Conservation (phyloP, 2,888 invertebrate genomes). For the Drosophila merina region DNA sequence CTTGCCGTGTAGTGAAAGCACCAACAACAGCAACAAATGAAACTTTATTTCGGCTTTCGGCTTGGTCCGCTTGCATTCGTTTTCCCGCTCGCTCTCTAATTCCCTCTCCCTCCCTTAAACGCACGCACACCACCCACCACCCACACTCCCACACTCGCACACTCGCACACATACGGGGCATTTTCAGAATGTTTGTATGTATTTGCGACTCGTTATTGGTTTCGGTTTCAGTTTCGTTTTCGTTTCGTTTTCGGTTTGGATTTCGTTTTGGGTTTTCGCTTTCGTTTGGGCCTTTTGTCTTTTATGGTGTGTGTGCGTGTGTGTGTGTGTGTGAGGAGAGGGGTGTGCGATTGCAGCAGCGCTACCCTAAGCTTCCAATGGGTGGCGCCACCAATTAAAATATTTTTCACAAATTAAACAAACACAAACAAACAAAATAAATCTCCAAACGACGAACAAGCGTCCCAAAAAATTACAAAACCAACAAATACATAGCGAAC, state of each 20-base stretch:
- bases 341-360: not conserved
- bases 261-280: constrained; percentile 45
- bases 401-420: constrained; percentile 41
- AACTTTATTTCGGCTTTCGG: constrained; percentile 61
- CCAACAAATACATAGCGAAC: not conserved
- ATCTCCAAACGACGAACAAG: constrained; percentile 11
- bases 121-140: not conserved
- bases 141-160: not conserved
- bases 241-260: constrained; percentile 31
- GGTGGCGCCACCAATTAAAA: constrained; percentile 65
- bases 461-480: constrained; percentile 4
- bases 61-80: constrained; percentile 52
- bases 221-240: constrained; percentile 54
- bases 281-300: constrained; percentile 45
- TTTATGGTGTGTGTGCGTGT: not conserved
- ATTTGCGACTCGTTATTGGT: constrained; percentile 48
- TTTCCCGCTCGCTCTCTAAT: constrained; percentile 10
- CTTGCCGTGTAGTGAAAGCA: constrained; percentile 43
- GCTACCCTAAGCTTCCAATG: constrained; percentile 64
- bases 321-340: not conserved
- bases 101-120: not conserved
- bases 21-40: constrained; percentile 66
- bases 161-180: not conserved
- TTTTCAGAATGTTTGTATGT: constrained; percentile 32
- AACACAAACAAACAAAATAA: constrained; percentile 32